Evolutionary conservation across 2,113 vertebrate species (phyloP), one percentile per base, ranked within the genome.

Genomic region (Ceyx margarethae): DNA sequence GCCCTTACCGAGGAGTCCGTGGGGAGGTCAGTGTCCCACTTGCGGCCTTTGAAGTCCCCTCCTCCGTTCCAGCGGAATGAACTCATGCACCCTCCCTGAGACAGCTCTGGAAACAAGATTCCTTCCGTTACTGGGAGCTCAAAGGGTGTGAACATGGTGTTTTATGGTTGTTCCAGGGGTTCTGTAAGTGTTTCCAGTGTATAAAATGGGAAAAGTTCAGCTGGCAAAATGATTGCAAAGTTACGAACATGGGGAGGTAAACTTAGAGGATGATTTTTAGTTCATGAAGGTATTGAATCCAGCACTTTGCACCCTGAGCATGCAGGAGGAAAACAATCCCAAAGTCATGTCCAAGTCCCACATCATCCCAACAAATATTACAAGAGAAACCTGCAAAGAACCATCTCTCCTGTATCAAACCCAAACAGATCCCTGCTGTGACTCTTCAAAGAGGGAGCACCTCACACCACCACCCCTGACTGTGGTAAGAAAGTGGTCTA

Each of bases 61-160:
- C 99, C 99, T 65, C 97, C 96, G 10, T 99, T 99, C 99, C 99
- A 99, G 3, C 98, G 96, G 93, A 99, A 99, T 0, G 99, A 99
- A 90, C 99, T 99, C 99, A 99, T 99, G 91, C 99, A 99, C 10
- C 99, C 99, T 2, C 99, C 99, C 66, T 99, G 98, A 28, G 99
- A 99, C 33, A 99, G 97, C 76, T 99, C 99, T 99, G 93, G 2
- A 94, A 65, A 15, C 8, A 58, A 78, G 7, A 69, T 8, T 18
- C 1, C 17, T 5, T 40, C 43, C 29, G 5, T 69, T 45, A 33
- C 11, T 7, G 33, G 12, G 22, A 33, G 10, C 1, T 56, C 22
- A 10, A 68, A 42, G 11, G 4, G 11, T 2, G 31, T 0, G 6
- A 6, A 10, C 19, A 8, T 0, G 1, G 11, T 25, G 10, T 19